Base-by-base conservation (phyloP, 2,797 vertebrate species). In the Lycodopsis pacificus region DNA sequence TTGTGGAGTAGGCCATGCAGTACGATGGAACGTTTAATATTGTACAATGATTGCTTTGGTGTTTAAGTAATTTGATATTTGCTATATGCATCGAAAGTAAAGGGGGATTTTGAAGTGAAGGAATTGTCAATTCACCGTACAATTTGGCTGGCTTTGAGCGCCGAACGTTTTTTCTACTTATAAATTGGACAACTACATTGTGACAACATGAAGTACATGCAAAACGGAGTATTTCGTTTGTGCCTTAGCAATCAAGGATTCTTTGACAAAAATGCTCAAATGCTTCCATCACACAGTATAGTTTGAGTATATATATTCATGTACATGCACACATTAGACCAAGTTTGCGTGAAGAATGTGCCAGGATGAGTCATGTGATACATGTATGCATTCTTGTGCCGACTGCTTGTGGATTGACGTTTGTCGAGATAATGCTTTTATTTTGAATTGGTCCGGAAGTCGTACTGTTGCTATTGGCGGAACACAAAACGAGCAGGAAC, bases 401-500 rank as follows among this genome's bases (percentile, higher is more conserved):
- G 20, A 9, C 38, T 32, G 19, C 20, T 32, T 17, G 2, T 38
- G 36, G 22, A 13, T 11, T 14, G 1, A 42, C 20, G 2, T 20
- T 48, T 27, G 2, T 32, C 2, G 9, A 17, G 1, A 32, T 4
- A 1, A 5, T 10, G 59, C 61, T 77, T 82, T 85, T 85, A 82
- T 67, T 82, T 13, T 48, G 80, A 85, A 85, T 15, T 32, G 0
- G 0, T 0, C 40, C 46, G 71, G 84, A 86, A 80, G 74, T 44
- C 0, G 0, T 15, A 0, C 4, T 0, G 22, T 3, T 4, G 11
- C 2, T 4, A 8, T 3, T 7, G 7, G 5, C n/a, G 19, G 3
- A 49, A 25, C 3, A 9, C 2, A 4, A 12, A 0, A 4, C 3
- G 8, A 3, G 6, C 13, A 9, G 22, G 73, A 79, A 68, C 19